A percentile compares a stretch with the other conserved stretches of the same genome.
Evolutionary conservation across 1,140 invertebrate genomes (phyloP).

Genomic region (Saccostrea cuccullata): DNA sequence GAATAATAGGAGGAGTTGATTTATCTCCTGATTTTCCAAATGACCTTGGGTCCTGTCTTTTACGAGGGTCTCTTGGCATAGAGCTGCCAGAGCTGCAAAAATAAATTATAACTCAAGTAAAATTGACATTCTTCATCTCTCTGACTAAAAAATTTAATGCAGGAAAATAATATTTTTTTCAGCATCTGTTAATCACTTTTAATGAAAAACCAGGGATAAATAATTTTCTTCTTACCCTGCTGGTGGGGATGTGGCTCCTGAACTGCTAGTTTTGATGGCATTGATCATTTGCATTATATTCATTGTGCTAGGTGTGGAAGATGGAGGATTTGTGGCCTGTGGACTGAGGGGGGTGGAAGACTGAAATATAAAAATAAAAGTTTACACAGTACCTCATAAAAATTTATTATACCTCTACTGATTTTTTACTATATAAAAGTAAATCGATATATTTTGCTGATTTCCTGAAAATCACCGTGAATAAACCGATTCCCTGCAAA

Average conservation of each 20-base stretch:
- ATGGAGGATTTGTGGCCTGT: conserved; percentile 25
- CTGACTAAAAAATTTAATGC: too few relatives aligned
- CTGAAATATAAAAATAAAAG: neutral
- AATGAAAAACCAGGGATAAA: neutral
- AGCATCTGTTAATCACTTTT: too few relatives aligned
- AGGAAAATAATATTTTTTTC: too few relatives aligned
- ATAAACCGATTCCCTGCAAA: too few relatives aligned
- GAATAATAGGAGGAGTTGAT: conserved; percentile 32
- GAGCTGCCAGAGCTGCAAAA: conserved; percentile 19
- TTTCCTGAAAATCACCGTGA: too few relatives aligned
- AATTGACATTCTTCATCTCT: too few relatives aligned
- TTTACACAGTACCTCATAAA: too few relatives aligned
- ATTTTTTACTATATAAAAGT: too few relatives aligned
- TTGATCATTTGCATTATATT: conserved; percentile 75
- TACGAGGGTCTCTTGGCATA: conserved; percentile 11
- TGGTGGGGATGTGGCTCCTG: conserved; percentile 31
- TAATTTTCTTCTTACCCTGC: conserved; percentile 30
- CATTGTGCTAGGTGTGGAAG: conserved; percentile 47
- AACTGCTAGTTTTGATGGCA: conserved; percentile 61
- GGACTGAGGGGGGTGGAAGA: conserved; percentile 46
- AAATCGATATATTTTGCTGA: too few relatives aligned
- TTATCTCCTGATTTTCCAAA: neutral
- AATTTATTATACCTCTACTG: too few relatives aligned
- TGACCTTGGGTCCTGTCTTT: conserved; percentile 34
- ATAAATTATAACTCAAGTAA: neutral